phyloP scores from a whole-genome alignment of 92 coral and sea anemone genomes.

The Diadumene lineata region DNA sequence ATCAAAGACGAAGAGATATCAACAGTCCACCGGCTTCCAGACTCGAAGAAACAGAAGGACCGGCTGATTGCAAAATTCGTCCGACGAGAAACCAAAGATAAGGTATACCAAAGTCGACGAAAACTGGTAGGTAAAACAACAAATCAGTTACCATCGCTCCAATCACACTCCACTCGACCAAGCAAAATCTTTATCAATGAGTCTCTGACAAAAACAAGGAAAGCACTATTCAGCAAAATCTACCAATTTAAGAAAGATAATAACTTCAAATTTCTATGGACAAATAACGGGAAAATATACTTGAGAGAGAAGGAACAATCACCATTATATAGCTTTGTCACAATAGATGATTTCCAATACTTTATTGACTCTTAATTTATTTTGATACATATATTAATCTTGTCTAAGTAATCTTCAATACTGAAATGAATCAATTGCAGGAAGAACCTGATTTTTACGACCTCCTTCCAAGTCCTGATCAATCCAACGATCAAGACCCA shows the following conservation, averaged over 20 bases:
- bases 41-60: constrained; percentile 18
- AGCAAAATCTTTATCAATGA: constrained; percentile 34
- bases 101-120: constrained; percentile 5
- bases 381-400: neutral
- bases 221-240: constrained; percentile 30
- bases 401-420: neutral
- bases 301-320: constrained; percentile 22
- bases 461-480: constrained; percentile 50
- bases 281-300: constrained; percentile 39
- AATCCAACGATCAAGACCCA: constrained; percentile 45
- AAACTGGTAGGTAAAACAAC: constrained; percentile 20
- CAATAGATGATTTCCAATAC: constrained; percentile 23
- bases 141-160: constrained; percentile 17
- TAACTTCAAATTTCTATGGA: constrained; percentile 42
- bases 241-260: constrained; percentile 34
- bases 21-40: constrained; percentile 24
- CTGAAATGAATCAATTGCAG: neutral
- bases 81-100: constrained; percentile 9
- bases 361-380: constrained; percentile 7
- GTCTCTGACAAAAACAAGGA: constrained; percentile 41
- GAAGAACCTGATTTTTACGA: constrained; percentile 39
- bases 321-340: constrained; percentile 14
- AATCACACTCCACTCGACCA: neutral
- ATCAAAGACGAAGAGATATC: constrained; percentile 30
- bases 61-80: constrained; percentile 33